These are phyloP conservation scores for Atrichornis clamosus DNA, from an alignment of 2,113 vertebrate genomes.

Conservation along the genomic window DNA sequence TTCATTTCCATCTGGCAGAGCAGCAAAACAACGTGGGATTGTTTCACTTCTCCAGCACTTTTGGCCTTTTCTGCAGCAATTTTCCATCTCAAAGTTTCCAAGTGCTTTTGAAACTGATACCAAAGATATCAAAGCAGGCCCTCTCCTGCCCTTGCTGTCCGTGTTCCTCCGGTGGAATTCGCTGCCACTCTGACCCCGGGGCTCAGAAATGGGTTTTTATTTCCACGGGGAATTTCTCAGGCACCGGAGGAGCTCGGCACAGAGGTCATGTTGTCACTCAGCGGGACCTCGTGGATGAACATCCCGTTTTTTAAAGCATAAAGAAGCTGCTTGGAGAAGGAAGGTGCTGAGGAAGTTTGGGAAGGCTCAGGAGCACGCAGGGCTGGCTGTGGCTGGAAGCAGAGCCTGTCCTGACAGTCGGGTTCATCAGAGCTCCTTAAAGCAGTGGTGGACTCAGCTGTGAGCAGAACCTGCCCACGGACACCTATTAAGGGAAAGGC, in stretches of 20 bases:
- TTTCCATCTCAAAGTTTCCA: slow-evolving; percentile 40
- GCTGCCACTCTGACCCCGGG: rapidly evolving
- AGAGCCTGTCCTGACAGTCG: rapidly evolving
- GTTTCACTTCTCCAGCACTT: background rate
- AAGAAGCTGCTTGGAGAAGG: background rate
- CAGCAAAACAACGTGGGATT: background rate
- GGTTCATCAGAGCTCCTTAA: background rate
- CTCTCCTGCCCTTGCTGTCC: background rate
- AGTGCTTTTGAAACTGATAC: background rate
- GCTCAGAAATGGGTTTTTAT: background rate
- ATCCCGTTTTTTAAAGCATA: background rate
- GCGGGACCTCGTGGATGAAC: rapidly evolving
- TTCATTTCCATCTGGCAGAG: background rate
- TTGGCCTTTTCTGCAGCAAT: slow-evolving; percentile 12
- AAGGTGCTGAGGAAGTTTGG: background rate
- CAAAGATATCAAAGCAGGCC: background rate
- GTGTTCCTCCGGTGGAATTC: rapidly evolving
- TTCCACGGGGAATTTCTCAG: background rate
- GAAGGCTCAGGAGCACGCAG: background rate
- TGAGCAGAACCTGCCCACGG: slow-evolving; percentile 3
- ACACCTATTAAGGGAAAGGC: slow-evolving; percentile 7
- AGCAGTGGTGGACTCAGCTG: background rate
- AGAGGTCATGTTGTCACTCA: background rate
- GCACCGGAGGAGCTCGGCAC: background rate
- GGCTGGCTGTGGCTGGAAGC: background rate